These are phyloP conservation scores for Sycobia sp. DNA, from an alignment of 1,140 invertebrate genomes.

Conservation along the genomic window DNA sequence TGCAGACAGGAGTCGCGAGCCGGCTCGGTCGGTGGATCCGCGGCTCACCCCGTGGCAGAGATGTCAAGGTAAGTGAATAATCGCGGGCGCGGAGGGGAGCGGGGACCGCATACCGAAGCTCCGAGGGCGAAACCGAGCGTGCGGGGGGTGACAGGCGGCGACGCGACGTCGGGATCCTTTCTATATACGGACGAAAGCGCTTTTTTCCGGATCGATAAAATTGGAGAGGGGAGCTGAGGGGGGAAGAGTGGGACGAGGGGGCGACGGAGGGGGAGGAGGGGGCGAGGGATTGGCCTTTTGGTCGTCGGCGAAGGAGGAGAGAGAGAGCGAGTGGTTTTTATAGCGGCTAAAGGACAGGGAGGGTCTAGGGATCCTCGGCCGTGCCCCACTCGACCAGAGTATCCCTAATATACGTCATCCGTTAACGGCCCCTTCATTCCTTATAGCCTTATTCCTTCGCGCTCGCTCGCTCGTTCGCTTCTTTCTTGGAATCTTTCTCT, in stretches of 20 bases:
- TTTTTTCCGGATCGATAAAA: conserved; percentile 45
- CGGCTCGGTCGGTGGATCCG: no score
- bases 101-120: neutral
- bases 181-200: conserved; percentile 4
- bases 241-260: conserved; percentile 41
- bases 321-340: conserved; percentile 63
- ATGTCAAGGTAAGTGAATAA: conserved; percentile 33
- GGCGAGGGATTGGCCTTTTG: conserved; percentile 59
- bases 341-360: conserved; percentile 55
- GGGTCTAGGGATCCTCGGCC: conserved; percentile 51
- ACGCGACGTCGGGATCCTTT: no score
- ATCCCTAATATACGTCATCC: conserved; percentile 64
- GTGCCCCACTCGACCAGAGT: conserved; percentile 60
- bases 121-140: no score
- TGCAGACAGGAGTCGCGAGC: conserved; percentile 7
- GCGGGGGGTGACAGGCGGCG: no score
- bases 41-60: conserved; percentile 8
- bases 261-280: conserved; percentile 48
- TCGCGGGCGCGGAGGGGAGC: conserved; percentile 2
- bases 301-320: conserved; percentile 54
- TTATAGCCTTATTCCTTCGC: neutral
- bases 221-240: conserved; percentile 31
- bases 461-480: neutral
- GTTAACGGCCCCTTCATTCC: conserved; percentile 53
- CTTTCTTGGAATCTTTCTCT: no score